Base-by-base conservation (phyloP, 2,113 vertebrate species). In the Chionomys nivalis region DNA sequence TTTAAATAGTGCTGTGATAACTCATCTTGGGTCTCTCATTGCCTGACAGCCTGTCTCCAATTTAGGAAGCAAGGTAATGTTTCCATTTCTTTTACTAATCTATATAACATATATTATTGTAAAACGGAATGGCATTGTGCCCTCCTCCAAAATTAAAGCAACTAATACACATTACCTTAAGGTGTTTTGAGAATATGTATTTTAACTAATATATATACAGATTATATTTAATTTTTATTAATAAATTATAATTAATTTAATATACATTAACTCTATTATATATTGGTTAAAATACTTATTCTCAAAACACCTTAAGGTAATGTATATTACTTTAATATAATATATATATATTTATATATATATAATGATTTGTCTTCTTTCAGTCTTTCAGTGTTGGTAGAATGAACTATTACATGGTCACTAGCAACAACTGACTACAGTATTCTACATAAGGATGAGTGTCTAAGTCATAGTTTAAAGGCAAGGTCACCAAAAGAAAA, bases 61-160 rank as follows among this genome's bases (percentile, higher is more conserved):
- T 55, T 85, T 36, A 42, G 82, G 58, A 96, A 97, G 75, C 44
- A 66, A 96, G 94, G 96, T 95, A 95, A 93, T 91, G 5, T 86
- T 86, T 92, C 92, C 24, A 89, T 66, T 87, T 89, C 44, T 91
- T 96, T 94, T 83, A 13, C n/a, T 92, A 68, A 39, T 61, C 31
- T 96, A 44, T 28, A 21, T 92, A 11, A 16, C 47, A 87, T 55
- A 9, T n/a, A 72, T 86, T 93, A 81, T 28, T 93, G 1, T 76
- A 65, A 87, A 89, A 91, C 1, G 9, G 55, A 91, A 47, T 61
- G 76, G 26, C 47, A 82, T 44, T 85, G 11, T 81, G 72, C 9
- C 17, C 5, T 58, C 17, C 24, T 31, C n/a, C 85, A 94, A 90
- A 95, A 10, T 28, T 28, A 68, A 95, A 75, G 44, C 83, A 83